Base-by-base conservation (phyloP, 2,888 invertebrate genomes). In the Gerris lacustris region DNA sequence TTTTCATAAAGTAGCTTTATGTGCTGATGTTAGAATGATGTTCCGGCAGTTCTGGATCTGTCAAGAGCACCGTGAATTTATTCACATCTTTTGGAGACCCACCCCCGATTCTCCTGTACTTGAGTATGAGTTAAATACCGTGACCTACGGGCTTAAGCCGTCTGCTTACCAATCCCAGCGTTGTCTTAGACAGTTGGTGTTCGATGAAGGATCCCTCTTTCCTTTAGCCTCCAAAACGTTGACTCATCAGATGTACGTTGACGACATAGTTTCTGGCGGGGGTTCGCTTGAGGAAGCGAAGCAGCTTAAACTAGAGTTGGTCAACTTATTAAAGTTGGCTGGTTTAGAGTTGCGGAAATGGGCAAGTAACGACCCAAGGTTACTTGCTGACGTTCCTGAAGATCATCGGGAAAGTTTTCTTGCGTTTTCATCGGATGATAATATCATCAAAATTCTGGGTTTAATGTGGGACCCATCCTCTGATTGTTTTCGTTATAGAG, bases 61-160 rank as follows among this genome's bases (percentile, higher is more conserved):
- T 6, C 11, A 6, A 7, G 47, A 47, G 6, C 7, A 47, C 11
- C 6, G 47, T 7, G 11, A 47, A 11, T 75, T 77, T n/a, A 80
- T 80, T 67, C 70, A 77, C 7, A 79, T 81, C 6, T 66, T 81
- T 5, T 80, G 80, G 80, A 69, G 78, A 31, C 69, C 73, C 6
- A 43, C 75, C 63, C 72, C 74, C 6, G 74, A 75, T 31, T 66
- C 71, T 6, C 72, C 78, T 6, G 77, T 77, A 68, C 78, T 77
- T 2, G 75, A 79, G 6, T 80, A 78, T 1, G 80, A 80, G 67
- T 79, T 80, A 0, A 77, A 76, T 1, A 75, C 77, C 11, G 71
- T 72, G 2, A 69, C 69, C 2, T 69, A 72, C 43, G 69, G 72
- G 6, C 69, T 64, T 6, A 15, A 18, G 7, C 11, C 76, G 6